Percentiles rank a stretch among this genome's conserved stretches.
Evolutionary conservation across 2,888 invertebrate species (phyloP).

Genomic region (Barypeithes pellucidus): DNA sequence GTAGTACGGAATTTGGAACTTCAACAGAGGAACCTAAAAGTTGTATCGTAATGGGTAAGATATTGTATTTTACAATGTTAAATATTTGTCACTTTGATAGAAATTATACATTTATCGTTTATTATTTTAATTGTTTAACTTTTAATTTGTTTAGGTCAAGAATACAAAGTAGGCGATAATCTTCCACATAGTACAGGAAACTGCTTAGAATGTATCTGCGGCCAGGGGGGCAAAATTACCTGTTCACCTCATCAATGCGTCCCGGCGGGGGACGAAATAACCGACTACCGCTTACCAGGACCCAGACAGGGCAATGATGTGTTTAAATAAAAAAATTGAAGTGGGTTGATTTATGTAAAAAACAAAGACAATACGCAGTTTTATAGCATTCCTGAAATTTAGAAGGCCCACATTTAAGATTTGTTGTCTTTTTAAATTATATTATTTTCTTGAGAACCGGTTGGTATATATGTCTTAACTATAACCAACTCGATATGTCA

Average conservation of each 20-base stretch:
- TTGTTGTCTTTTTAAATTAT: too few species aligned
- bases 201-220: slow-evolving; percentile 81
- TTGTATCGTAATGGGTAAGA: slow-evolving; percentile 72
- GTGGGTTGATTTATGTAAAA: slow-evolving; percentile 18
- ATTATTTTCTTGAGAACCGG: too few species aligned
- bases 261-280: slow-evolving; percentile 67
- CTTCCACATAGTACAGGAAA: slow-evolving; percentile 81
- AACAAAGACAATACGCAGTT: slow-evolving; percentile 20
- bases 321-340: slow-evolving; percentile 44
- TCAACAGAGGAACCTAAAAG: slow-evolving; percentile 63
- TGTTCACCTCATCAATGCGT: slow-evolving; percentile 70
- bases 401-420: background rate
- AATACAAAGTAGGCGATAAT: slow-evolving; percentile 78
- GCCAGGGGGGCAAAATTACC: slow-evolving; percentile 72
- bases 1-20: slow-evolving; percentile 54
- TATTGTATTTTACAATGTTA: too few species aligned
- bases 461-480: too few species aligned
- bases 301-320: slow-evolving; percentile 56
- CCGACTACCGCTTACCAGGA: slow-evolving; percentile 68
- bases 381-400: background rate
- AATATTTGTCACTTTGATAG: too few species aligned
- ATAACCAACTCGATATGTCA: too few species aligned
- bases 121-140: too few species aligned
- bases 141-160: slow-evolving; percentile 71
- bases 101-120: too few species aligned